Conservation (phyloP, 2,888 invertebrate species). For the Melanargia galathea region DNA sequence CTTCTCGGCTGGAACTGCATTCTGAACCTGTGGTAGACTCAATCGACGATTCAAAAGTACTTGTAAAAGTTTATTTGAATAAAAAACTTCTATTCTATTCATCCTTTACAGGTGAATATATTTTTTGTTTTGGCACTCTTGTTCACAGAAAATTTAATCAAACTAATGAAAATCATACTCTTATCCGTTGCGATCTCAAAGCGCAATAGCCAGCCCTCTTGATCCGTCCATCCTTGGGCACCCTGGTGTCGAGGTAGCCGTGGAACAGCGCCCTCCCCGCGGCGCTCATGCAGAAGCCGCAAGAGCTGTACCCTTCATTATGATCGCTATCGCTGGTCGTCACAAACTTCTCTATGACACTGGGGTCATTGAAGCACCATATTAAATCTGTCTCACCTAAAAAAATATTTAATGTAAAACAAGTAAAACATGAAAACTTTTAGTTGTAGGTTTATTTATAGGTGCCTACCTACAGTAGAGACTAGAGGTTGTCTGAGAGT, state of each 20-base stretch:
- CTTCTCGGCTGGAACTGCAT: too few species aligned
- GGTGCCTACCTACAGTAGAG: too few species aligned
- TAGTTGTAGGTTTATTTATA: too few species aligned
- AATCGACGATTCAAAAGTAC: too few species aligned
- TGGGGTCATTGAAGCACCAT: slow-evolving; percentile 86
- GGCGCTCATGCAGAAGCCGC: slow-evolving; percentile 84
- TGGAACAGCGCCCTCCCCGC: slow-evolving; percentile 88
- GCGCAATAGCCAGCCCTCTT: slow-evolving; percentile 92
- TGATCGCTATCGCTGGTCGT: slow-evolving; percentile 91
- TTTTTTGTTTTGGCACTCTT: too few species aligned
- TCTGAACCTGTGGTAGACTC: too few species aligned
- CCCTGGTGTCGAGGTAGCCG: slow-evolving; percentile 85
- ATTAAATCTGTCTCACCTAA: slow-evolving; percentile 87
- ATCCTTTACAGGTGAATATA: too few species aligned
- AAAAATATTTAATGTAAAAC: neutral
- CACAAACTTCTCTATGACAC: slow-evolving; percentile 86
- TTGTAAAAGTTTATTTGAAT: too few species aligned
- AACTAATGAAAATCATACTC: slow-evolving; percentile 81
- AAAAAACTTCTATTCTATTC: too few species aligned
- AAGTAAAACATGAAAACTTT: too few species aligned
- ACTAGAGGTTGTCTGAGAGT: too few species aligned
- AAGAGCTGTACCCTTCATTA: slow-evolving; percentile 90
- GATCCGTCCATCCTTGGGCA: slow-evolving; percentile 91
- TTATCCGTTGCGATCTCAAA: slow-evolving; percentile 85
- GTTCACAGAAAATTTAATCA: too few species aligned